phyloP scores from a whole-genome alignment of 2,113 vertebrate genomes.

The Passer montanus region DNA sequence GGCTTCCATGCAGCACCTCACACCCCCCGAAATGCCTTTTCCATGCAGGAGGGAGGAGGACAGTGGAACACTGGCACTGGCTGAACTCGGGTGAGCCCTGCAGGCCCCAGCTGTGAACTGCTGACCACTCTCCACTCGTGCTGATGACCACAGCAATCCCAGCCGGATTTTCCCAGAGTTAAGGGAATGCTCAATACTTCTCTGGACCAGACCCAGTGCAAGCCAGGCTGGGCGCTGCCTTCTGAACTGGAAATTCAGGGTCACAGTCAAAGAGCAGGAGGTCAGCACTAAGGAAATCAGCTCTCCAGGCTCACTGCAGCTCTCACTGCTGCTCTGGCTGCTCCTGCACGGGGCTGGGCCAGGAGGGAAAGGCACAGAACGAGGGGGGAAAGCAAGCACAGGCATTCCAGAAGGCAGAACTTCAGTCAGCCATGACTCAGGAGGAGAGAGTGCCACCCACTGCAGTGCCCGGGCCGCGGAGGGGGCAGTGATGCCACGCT shows the following conservation, averaged over 20 bases:
- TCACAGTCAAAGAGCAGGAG: neutral
- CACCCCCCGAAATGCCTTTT: neutral
- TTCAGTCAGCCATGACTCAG: slow-evolving; percentile 40
- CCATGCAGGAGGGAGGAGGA: neutral
- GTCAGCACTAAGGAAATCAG: neutral
- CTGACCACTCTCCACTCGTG: neutral
- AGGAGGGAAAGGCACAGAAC: neutral
- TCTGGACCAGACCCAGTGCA: neutral
- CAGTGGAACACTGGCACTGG: rapidly evolving
- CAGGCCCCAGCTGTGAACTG: neutral
- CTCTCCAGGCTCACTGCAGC: neutral
- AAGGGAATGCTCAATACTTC: neutral
- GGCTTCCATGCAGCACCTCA: neutral
- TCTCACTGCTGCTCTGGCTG: neutral
- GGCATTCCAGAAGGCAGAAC: slow-evolving; percentile 4
- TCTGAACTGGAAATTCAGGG: neutral
- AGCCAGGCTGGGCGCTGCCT: neutral
- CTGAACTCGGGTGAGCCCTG: neutral
- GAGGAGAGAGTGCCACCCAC: slow-evolving; percentile 45
- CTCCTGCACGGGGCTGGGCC: neutral
- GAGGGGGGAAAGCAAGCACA: neutral
- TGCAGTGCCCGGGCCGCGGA: neutral
- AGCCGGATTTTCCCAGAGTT: neutral
- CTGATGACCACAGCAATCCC: neutral
- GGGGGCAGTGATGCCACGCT: neutral